phyloP scores from a whole-genome alignment of 2,113 vertebrate species.

The Malurus alboscapulatus region DNA sequence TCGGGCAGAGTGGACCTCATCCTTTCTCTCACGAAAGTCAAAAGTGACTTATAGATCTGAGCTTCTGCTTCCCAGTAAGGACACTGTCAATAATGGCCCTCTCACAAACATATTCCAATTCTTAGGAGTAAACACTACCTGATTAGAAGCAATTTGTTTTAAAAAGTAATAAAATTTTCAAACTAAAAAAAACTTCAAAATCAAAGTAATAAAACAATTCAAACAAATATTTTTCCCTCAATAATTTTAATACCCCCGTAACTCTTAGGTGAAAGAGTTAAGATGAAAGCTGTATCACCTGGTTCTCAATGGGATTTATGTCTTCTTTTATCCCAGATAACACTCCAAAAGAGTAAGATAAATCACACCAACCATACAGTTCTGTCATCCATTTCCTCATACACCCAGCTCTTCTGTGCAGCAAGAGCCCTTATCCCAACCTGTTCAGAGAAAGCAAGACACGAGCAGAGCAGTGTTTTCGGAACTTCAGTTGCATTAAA shows the following conservation, averaged over 20 bases:
- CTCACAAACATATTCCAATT: background rate
- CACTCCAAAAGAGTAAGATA: background rate
- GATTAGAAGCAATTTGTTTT: background rate
- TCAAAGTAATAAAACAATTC: background rate
- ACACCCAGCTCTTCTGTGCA: background rate
- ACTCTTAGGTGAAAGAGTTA: background rate
- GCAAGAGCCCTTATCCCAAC: background rate
- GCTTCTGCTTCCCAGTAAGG: background rate
- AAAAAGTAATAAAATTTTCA: background rate
- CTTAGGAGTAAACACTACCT: background rate
- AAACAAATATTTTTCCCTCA: background rate
- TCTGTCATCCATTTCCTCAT: background rate
- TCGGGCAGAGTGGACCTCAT: background rate
- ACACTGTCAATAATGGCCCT: background rate
- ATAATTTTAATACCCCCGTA: background rate
- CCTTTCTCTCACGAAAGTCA: background rate
- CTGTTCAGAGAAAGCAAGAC: background rate
- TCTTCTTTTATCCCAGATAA: background rate
- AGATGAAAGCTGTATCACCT: background rate
- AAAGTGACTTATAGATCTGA: background rate
- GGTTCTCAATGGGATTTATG: background rate
- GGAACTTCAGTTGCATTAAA: background rate
- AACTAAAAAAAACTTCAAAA: background rate
- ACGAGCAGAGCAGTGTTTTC: background rate
- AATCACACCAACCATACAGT: background rate